Evolutionary conservation across 2,113 vertebrate genomes (phyloP).

Genomic region (Pachypanchax playfairii): DNA sequence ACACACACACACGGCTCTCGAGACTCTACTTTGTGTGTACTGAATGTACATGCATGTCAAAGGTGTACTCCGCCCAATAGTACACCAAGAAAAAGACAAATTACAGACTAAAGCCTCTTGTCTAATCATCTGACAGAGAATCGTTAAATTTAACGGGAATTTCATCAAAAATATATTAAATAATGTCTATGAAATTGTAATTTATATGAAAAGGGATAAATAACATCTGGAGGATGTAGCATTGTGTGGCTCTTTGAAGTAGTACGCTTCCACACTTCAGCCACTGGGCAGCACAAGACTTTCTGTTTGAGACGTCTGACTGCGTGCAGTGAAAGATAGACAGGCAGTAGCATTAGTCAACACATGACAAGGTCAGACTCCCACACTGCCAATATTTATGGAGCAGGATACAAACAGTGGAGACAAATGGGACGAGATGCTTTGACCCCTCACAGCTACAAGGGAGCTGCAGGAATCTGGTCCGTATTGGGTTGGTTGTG

Average conservation of each 20-base stretch:
- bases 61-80: background rate
- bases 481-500: no score
- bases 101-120: background rate
- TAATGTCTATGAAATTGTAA: no score
- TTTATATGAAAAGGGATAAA: no score
- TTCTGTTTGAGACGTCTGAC: background rate
- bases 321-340: slow-evolving; percentile 42
- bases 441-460: slow-evolving; percentile 4
- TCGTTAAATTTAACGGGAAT: no score
- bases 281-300: background rate
- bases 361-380: slow-evolving; percentile 63
- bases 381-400: slow-evolving; percentile 64
- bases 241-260: no score
- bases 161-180: no score
- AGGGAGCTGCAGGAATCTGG: background rate
- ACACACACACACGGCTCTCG: background rate
- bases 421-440: slow-evolving; percentile 32
- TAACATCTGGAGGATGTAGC: no score
- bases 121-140: background rate
- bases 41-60: background rate
- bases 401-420: slow-evolving; percentile 37
- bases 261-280: background rate
- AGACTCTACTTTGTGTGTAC: background rate
- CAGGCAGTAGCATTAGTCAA: slow-evolving; percentile 52
- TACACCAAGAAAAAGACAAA: background rate